Evolutionary conservation across 1,140 invertebrate genomes (phyloP).

Genomic region (Drosophila sproati): DNA sequence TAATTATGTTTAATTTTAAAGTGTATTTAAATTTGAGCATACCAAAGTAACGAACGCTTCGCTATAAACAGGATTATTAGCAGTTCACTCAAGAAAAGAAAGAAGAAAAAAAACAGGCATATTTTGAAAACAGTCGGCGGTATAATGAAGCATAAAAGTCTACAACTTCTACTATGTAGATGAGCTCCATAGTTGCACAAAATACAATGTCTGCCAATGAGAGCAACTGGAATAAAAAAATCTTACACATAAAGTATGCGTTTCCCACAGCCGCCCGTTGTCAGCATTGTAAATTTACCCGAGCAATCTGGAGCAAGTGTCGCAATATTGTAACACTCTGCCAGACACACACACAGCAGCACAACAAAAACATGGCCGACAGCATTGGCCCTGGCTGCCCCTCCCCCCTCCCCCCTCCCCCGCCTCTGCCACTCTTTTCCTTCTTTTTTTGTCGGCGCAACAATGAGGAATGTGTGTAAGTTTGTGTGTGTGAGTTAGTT

Average conservation of each 20-base stretch:
- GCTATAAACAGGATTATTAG: neutral
- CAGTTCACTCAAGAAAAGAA: neutral
- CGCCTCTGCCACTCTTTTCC: neutral
- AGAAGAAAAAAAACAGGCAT: neutral
- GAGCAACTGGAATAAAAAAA: slow-evolving; percentile 20
- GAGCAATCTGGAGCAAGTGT: slow-evolving; percentile 82
- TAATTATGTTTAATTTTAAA: neutral
- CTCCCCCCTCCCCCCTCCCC: neutral
- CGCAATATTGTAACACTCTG: slow-evolving; percentile 73
- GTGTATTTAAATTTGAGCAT: neutral
- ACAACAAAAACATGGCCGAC: slow-evolving; percentile 50
- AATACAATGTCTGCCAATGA: slow-evolving; percentile 9
- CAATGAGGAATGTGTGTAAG: slow-evolving; percentile 20
- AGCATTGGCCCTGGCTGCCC: slow-evolving; percentile 15
- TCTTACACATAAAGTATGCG: slow-evolving; percentile 36
- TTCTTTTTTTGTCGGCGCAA: slow-evolving; percentile 36
- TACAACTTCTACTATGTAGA: slow-evolving; percentile 1
- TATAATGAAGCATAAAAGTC: slow-evolving; percentile 1
- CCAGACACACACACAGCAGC: slow-evolving; percentile 31
- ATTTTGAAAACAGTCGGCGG: neutral
- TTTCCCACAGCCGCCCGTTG: slow-evolving; percentile 43
- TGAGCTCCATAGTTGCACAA: slow-evolving; percentile 31
- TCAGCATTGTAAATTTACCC: slow-evolving; percentile 77
- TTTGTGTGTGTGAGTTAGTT: slow-evolving; percentile 19
- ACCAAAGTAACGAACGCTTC: neutral